Evolutionary conservation across 1,140 invertebrate genomes (phyloP), one percentile per base, ranked within the genome.

Genomic region (Tribolium castaneum): DNA sequence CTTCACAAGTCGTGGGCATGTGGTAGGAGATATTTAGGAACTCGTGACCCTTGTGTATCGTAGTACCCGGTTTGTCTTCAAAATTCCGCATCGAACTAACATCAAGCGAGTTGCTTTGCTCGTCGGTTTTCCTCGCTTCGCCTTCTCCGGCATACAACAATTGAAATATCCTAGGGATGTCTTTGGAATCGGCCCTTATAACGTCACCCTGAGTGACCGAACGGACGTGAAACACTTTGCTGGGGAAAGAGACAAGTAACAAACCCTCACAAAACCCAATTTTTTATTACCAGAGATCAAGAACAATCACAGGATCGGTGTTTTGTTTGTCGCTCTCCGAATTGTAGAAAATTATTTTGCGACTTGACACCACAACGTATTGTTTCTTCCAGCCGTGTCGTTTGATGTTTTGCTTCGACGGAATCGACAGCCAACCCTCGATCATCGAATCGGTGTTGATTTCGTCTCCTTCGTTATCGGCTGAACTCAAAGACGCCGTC

Each of bases 151-250:
- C 96, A 87, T 98, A 98, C 77, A 98, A 88, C 83, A 98, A 90
- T 90, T 99, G 98, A 89, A 99, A 99, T 90, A 99, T 99, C 87
- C 97, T 94, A 84, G 98, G 98, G 88, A 99, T 98, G 91, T 99
- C 97, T 93, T 98, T 98, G 87, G 96, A 96, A 91, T 99, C 97
- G 72, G 97, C 98, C 87, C 98, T 92, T 86, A 99, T 98, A 78
- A 99, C 97, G 92, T 99, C 98, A 83, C 97, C 97, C 89, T 99
- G 98, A 72, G 98, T 99, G 66, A 99, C 98, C 77, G 97, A 95
- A 82, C 98, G 92, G 76, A 99, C 98, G 89, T 99, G 98, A 89
- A 99, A 99, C 83, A 99, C 94, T 93, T 99, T 99, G 87, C 97
- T 97, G 89, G 16, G 5, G 90, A 90, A 84, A 10, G 50, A 82